A percentile compares a stretch with the other conserved stretches of the same genome.
Evolutionary conservation across 2,888 invertebrate genomes (phyloP).

Genomic region (Hyles lineata): DNA sequence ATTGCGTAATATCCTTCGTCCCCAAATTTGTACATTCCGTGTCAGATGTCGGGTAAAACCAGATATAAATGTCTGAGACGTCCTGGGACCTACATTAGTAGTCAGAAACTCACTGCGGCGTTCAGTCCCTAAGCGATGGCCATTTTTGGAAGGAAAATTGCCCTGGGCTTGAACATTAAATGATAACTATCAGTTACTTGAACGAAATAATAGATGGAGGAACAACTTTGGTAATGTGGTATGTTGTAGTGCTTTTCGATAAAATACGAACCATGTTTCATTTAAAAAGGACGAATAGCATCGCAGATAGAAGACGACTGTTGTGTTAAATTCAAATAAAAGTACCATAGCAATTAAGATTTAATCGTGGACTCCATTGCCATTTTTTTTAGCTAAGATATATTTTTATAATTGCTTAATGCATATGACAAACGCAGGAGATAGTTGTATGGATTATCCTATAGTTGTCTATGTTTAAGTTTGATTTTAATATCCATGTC

Average conservation of each 20-base stretch:
- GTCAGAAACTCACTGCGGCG: slow-evolving; percentile 56
- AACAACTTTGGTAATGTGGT: background rate
- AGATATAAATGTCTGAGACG: slow-evolving; percentile 66
- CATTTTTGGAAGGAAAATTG: slow-evolving; percentile 53
- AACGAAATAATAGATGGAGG: slow-evolving; percentile 1
- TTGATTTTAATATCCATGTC: background rate
- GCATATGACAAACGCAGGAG: too few species aligned
- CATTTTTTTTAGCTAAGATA: too few species aligned
- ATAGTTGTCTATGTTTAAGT: background rate
- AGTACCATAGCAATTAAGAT: too few species aligned
- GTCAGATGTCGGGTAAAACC: slow-evolving; percentile 48
- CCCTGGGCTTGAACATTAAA: slow-evolving; percentile 45
- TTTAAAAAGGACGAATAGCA: too few species aligned
- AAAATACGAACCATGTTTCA: background rate
- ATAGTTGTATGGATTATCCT: too few species aligned
- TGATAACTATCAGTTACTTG: slow-evolving; percentile 30
- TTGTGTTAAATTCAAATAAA: too few species aligned
- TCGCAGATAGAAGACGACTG: too few species aligned
- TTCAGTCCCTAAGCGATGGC: slow-evolving; percentile 49
- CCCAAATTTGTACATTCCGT: slow-evolving; percentile 55
- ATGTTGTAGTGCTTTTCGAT: background rate
- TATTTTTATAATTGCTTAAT: too few species aligned
- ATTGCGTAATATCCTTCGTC: slow-evolving; percentile 37
- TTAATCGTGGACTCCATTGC: too few species aligned
- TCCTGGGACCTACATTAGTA: slow-evolving; percentile 62